These are phyloP conservation scores for Caenorhabditis sp. DNA, from an alignment of 2,888 invertebrate species.

Conservation along the genomic window DNA sequence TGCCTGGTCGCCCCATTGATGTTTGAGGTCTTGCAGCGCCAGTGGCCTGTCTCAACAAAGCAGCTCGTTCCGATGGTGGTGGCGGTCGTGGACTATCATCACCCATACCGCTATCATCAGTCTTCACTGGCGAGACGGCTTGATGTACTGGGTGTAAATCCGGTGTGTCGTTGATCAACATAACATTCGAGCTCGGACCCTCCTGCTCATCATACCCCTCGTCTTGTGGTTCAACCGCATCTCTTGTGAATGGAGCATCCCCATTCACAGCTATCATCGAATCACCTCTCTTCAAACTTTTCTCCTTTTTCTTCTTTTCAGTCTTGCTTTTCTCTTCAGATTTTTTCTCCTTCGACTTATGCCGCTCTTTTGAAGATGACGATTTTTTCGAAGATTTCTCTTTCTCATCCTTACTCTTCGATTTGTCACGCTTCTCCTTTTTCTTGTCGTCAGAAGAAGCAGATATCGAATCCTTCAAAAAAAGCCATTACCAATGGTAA, in stretches of 20 bases:
- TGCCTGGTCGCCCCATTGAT: constrained; percentile 67
- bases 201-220: constrained; percentile 24
- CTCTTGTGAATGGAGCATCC: constrained; percentile 17
- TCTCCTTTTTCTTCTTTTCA: constrained; percentile 15
- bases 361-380: constrained; percentile 6
- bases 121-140: constrained; percentile 4
- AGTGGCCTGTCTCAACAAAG: constrained; percentile 14
- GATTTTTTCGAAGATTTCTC: constrained; percentile 6
- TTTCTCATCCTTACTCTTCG: constrained; percentile 11
- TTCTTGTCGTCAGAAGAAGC: constrained; percentile 3
- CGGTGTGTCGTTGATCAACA: not conserved
- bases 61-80: constrained; percentile 18
- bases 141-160: not conserved
- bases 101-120: constrained; percentile 22
- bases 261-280: constrained; percentile 40
- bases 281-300: constrained; percentile 17
- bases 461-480: constrained; percentile 4
- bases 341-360: constrained; percentile 10
- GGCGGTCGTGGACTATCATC: constrained; percentile 23
- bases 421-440: constrained; percentile 28
- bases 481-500: not conserved
- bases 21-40: constrained; percentile 34
- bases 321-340: constrained; percentile 2
- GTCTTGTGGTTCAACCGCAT: constrained; percentile 12
- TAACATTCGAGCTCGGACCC: not conserved